Percentiles rank a stretch among this genome's conserved stretches.
phyloP scores from a whole-genome alignment of 1,140 invertebrate species.

The Brachionus asplanchnoidis region DNA sequence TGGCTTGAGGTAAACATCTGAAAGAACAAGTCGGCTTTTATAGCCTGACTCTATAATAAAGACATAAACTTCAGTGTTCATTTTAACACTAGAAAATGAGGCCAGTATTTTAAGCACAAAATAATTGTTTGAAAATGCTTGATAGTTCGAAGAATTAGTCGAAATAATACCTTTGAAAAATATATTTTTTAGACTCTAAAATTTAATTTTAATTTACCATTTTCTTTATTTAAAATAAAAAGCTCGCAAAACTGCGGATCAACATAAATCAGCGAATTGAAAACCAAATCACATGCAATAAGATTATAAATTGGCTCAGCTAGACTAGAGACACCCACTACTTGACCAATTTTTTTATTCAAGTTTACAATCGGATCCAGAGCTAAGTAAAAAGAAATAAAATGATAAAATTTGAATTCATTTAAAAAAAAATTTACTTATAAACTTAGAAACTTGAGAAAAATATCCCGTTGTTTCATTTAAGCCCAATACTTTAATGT shows the following conservation, averaged over 20 bases:
- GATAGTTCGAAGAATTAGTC: slow-evolving; percentile 15
- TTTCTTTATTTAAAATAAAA: neutral
- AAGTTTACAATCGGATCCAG: neutral
- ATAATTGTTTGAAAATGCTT: neutral
- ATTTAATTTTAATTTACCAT: neutral
- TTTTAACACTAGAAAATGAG: neutral
- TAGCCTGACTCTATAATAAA: neutral
- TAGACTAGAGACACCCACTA: neutral
- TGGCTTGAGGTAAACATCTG: neutral
- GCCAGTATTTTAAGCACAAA: neutral
- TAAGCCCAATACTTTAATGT: neutral
- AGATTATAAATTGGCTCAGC: neutral
- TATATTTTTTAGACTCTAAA: neutral
- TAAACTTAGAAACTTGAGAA: neutral
- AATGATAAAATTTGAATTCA: neutral
- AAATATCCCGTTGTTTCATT: neutral
- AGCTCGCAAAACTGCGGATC: slow-evolving; percentile 6
- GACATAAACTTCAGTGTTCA: neutral
- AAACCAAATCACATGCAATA: neutral
- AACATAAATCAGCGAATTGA: neutral
- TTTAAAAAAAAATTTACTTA: neutral
- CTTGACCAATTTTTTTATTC: neutral
- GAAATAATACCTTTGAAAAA: neutral
- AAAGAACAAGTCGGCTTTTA: slow-evolving; percentile 9
- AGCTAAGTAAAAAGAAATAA: neutral